Evolutionary conservation across 2,888 invertebrate genomes (phyloP), one percentile per base, ranked within the genome.

Genomic region (Cheiracanthium punctorium): DNA sequence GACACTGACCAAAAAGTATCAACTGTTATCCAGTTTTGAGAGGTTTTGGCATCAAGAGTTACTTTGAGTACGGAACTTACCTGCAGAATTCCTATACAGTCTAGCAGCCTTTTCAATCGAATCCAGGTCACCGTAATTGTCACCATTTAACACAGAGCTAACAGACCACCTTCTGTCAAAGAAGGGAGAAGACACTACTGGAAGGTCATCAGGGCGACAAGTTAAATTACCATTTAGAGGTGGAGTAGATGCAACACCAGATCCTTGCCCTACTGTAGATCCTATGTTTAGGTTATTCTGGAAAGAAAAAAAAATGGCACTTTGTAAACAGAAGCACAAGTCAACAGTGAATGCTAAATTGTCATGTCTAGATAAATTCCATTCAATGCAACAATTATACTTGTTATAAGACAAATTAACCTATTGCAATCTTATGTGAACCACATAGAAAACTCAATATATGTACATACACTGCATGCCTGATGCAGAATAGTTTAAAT

Each of bases 51-150:
- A 8, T 64, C 7, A 24, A 64, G n/a, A 24, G 8, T 64, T 64
- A 20, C 7, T 64, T 14, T 37, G 10, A 37, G 32, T 12, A 75
- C 14, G 1, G 5, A 75, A 24, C 91, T 91, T 92, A 94, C 94
- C 93, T 89, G 95, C 95, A 88, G 95, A 94, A 91, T 93, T 94
- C 88, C 94, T 93, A 91, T 95, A 94, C 88, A 94, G 93, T 89
- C 93, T 93, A 0, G 94, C 95, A 24, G 94, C 94, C 87, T 94
- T 92, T 90, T 95, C 95, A 80, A 95, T 92, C 69, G 90, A 89
- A 75, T 89, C 90, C 10, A 90, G 88, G 85, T 90, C 89, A 20
- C 88, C 80, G 65, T 81, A 88, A 58, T 81, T 81, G n/a, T n/a
- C n/a, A 17, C 69, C 80, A 75, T 87, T 87, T 30, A 79, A 29